Evolutionary conservation across 2,113 vertebrate genomes (phyloP).

Genomic region (Excalfactoria chinensis): DNA sequence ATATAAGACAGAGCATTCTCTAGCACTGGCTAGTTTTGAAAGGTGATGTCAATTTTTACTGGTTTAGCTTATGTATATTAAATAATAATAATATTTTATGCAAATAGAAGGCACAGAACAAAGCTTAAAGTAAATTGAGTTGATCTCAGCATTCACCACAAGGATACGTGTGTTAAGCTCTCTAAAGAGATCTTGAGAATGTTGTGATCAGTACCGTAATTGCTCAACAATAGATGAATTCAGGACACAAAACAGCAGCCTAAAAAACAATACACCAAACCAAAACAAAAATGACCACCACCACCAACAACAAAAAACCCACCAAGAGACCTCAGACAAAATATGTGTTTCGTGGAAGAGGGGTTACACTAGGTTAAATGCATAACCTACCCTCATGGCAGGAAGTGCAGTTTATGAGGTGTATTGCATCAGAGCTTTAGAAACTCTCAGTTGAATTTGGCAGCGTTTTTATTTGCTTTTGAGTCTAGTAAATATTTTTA

Average conservation of each 20-base stretch:
- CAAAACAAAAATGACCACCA: not conserved
- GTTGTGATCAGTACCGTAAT: not conserved
- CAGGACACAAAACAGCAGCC: not conserved
- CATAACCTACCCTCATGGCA: not conserved
- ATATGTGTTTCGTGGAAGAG: not conserved
- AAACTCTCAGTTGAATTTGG: conserved; percentile 32
- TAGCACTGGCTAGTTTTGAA: not conserved
- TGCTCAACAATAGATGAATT: not conserved
- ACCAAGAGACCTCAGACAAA: not conserved
- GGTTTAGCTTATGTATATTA: not conserved
- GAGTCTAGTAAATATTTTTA: conserved; percentile 10
- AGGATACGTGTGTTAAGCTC: not conserved
- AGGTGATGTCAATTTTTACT: not conserved
- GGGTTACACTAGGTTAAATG: not conserved
- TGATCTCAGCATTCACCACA: not conserved
- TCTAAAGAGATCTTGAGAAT: not conserved
- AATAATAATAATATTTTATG: not conserved
- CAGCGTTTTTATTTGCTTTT: conserved; percentile 29
- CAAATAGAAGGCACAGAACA: not conserved
- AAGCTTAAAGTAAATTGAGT: not conserved
- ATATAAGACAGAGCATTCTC: not conserved
- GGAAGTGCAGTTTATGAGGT: not conserved
- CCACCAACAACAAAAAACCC: not conserved
- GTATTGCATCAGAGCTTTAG: not conserved
- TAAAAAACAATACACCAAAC: not conserved